Conservation (phyloP, 2,888 invertebrate genomes). For the Fragum whitleyi region DNA sequence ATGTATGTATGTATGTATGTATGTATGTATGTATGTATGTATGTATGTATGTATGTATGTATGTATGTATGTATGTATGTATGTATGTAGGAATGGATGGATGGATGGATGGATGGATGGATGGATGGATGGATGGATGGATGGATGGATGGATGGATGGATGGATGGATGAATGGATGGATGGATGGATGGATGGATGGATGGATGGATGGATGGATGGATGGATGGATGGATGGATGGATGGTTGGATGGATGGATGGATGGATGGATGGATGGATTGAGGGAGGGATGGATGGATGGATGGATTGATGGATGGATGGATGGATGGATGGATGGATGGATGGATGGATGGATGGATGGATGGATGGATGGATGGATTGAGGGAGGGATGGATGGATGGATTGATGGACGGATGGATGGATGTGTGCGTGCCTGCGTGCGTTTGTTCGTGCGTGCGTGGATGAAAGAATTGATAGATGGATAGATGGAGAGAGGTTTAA, state of each 20-base stretch:
- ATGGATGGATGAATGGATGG: too few relatives aligned
- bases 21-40: constrained; percentile 38
- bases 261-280: neutral
- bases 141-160: neutral
- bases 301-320: too few relatives aligned
- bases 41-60: constrained; percentile 27
- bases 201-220: neutral
- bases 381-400: too few relatives aligned
- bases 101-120: neutral
- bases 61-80: constrained; percentile 21
- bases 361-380: too few relatives aligned
- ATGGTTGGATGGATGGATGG: neutral
- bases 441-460: too few relatives aligned
- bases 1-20: constrained; percentile 37
- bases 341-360: too few relatives aligned
- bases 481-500: too few relatives aligned
- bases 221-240: neutral
- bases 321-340: neutral
- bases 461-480: too few relatives aligned
- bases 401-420: too few relatives aligned
- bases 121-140: neutral
- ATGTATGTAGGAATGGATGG: too few relatives aligned
- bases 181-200: neutral
- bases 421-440: too few relatives aligned
- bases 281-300: too few relatives aligned